Evolutionary conservation across 1,140 invertebrate species (phyloP).

Genomic region (Harlomillsia oculata): DNA sequence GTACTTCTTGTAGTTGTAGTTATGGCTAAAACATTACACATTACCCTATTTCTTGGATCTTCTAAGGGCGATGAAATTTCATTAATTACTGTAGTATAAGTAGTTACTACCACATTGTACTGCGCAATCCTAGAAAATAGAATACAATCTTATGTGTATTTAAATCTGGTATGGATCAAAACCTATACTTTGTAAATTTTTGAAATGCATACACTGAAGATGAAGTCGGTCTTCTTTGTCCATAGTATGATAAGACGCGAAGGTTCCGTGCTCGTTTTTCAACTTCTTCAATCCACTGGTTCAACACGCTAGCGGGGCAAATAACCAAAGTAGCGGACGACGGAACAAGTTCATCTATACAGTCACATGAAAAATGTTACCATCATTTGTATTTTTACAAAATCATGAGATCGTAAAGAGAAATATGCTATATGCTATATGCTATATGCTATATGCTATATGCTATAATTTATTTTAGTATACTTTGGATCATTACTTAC

Average conservation of each 20-base stretch:
- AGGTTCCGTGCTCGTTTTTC: constrained; percentile 53
- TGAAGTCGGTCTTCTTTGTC: constrained; percentile 57
- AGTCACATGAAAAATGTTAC: too few species aligned
- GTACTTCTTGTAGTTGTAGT: too few species aligned
- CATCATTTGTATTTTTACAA: too few species aligned
- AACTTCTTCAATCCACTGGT: constrained; percentile 81
- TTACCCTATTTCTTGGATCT: constrained; percentile 9
- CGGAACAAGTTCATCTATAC: constrained; percentile 12
- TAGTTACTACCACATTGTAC: constrained; percentile 48
- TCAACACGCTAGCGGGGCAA: constrained; percentile 71
- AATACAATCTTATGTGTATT: constrained; percentile 1
- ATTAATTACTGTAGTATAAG: constrained; percentile 44
- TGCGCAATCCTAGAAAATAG: constrained; percentile 41
- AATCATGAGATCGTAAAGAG: too few species aligned
- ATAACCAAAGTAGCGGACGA: constrained; percentile 70
- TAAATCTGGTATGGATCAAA: too few species aligned
- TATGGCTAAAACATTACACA: too few species aligned
- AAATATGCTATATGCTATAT: too few species aligned
- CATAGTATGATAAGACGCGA: constrained; percentile 66
- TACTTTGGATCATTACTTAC: background rate
- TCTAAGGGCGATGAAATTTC: too few species aligned
- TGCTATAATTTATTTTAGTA: too few species aligned
- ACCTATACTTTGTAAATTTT: too few species aligned
- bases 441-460: too few species aligned
- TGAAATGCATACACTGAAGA: constrained; percentile 44